These are phyloP conservation scores for Oegoconia quadripuncta DNA, from an alignment of 2,888 invertebrate species.

Conservation along the genomic window DNA sequence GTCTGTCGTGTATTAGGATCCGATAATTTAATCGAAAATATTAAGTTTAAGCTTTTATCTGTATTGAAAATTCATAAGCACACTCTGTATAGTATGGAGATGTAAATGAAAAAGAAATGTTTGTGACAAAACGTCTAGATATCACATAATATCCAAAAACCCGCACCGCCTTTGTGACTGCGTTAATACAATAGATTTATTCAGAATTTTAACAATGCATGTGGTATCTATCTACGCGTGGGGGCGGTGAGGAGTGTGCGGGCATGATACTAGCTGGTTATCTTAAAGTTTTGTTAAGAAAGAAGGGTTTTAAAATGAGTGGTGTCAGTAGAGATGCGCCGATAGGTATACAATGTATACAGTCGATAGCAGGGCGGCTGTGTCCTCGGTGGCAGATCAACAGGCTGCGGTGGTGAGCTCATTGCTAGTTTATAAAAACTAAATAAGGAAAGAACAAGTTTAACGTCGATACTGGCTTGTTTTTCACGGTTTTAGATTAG, in stretches of 20 bases:
- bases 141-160: too few species aligned
- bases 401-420: conserved; percentile 82
- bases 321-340: conserved; percentile 80
- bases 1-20: too few species aligned
- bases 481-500: too few species aligned
- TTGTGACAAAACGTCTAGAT: too few species aligned
- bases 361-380: conserved; percentile 70
- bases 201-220: conserved; percentile 36
- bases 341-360: conserved; percentile 80
- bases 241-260: conserved; percentile 31
- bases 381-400: conserved; percentile 82
- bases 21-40: too few species aligned
- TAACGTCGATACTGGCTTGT: too few species aligned
- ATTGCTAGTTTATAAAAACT: conserved; percentile 15
- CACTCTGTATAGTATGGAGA: too few species aligned
- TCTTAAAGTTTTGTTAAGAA: conserved; percentile 32
- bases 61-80: too few species aligned
- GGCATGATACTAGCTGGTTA: conserved; percentile 22
- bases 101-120: too few species aligned
- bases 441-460: too few species aligned
- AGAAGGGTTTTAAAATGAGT: conserved; percentile 70
- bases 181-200: conserved; percentile 38
- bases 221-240: conserved; percentile 18
- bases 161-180: background rate
- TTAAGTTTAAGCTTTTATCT: too few species aligned